Percentiles rank a stretch among this genome's conserved stretches.
phyloP scores from a whole-genome alignment of 1,140 invertebrate species.

The Adoxophyes honmai region DNA sequence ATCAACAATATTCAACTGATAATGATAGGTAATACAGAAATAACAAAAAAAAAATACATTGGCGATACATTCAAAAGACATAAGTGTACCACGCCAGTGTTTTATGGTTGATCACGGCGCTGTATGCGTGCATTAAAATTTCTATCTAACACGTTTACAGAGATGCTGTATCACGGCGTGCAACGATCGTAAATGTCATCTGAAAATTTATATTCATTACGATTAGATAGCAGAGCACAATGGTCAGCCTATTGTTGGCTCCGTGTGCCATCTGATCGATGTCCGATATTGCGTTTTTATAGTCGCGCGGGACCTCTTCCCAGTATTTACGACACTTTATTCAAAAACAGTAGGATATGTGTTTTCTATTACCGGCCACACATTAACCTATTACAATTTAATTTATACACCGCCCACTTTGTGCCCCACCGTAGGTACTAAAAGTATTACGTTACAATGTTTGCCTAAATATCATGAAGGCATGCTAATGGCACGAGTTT shows the following conservation, averaged over 20 bases:
- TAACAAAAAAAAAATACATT: constrained; percentile 49
- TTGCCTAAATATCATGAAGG: constrained; percentile 25
- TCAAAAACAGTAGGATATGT: constrained; percentile 50
- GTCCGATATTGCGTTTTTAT: constrained; percentile 70
- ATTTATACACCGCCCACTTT: constrained; percentile 50
- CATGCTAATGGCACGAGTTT: constrained; percentile 21
- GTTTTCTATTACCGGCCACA: constrained; percentile 38
- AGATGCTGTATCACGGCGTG: constrained; percentile 63
- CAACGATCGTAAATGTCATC: constrained; percentile 72
- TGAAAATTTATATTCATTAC: constrained; percentile 76
- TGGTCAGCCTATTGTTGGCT: constrained; percentile 61
- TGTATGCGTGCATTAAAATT: constrained; percentile 55
- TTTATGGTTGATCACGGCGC: constrained; percentile 40
- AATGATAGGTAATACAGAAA: constrained; percentile 38
- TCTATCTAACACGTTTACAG: constrained; percentile 63
- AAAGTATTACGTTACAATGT: constrained; percentile 41
- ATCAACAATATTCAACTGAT: too few species aligned
- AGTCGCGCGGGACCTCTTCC: constrained; percentile 41
- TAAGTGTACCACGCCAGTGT: constrained; percentile 31
- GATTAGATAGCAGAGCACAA: constrained; percentile 70
- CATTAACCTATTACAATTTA: constrained; percentile 55
- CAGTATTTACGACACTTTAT: constrained; percentile 38
- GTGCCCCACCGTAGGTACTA: constrained; percentile 25
- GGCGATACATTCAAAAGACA: constrained; percentile 28
- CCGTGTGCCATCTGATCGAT: constrained; percentile 64